phyloP scores from a whole-genome alignment of 2,797 vertebrate species.

The Phataginus tetradactyla region DNA sequence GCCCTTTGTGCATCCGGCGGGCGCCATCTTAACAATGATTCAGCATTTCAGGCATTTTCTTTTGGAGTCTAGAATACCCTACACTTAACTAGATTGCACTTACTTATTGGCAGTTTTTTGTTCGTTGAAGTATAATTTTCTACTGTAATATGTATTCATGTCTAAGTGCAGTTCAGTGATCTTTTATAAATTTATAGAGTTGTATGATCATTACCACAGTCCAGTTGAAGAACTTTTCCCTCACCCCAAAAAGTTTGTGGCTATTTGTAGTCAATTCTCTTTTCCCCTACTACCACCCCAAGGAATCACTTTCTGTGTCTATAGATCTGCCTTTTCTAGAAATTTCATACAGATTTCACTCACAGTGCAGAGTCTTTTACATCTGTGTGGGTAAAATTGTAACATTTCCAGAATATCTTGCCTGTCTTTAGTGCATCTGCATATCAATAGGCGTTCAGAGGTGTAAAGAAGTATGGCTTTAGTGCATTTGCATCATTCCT shows the following conservation, averaged over 20 bases:
- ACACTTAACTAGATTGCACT: background rate
- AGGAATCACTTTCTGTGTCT: background rate
- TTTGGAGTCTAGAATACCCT: too few species aligned
- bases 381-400: background rate
- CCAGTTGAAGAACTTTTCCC: background rate
- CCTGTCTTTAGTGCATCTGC: too few species aligned
- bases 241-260: background rate
- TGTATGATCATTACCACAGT: background rate
- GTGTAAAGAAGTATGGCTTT: too few species aligned
- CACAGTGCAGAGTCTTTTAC: background rate
- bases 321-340: background rate
- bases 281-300: background rate
- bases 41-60: too few species aligned
- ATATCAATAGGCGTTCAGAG: too few species aligned
- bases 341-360: background rate
- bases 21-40: too few species aligned
- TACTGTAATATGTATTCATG: background rate
- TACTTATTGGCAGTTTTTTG: constrained; percentile 4
- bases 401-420: too few species aligned
- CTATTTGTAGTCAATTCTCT: background rate
- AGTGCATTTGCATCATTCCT: too few species aligned
- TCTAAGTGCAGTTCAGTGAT: background rate
- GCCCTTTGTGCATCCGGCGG: too few species aligned
- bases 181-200: background rate
- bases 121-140: constrained; percentile 35